These are phyloP conservation scores for Dendropsophus ebraccatus DNA, from an alignment of 2,113 vertebrate genomes.

Conservation along the genomic window DNA sequence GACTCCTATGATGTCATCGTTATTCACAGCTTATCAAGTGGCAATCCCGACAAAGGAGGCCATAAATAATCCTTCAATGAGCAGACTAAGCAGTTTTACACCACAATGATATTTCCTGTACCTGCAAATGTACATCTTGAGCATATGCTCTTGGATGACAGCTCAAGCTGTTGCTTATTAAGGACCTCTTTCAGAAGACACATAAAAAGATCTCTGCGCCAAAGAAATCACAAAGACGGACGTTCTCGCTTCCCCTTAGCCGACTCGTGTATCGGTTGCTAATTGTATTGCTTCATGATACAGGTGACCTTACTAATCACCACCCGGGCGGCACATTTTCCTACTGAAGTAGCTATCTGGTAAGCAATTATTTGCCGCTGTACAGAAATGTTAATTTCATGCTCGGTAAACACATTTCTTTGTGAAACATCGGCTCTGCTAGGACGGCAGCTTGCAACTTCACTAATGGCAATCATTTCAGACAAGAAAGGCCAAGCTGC, in stretches of 20 bases:
- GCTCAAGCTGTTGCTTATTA: conserved; percentile 37
- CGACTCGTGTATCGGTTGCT: conserved; percentile 23
- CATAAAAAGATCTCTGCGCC: conserved; percentile 14
- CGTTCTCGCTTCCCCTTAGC: not conserved
- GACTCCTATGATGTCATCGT: not conserved
- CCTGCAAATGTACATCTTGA: not conserved
- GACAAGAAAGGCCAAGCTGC: conserved; percentile 14
- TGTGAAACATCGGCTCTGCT: conserved; percentile 67
- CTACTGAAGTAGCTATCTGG: conserved; percentile 63
- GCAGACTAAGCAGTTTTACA: not conserved
- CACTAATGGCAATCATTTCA: conserved; percentile 66
- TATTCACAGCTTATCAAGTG: not conserved
- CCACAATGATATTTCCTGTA: not conserved
- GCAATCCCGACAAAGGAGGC: not conserved
- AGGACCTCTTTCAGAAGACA: not conserved
- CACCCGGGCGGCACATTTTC: conserved; percentile 67
- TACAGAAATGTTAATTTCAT: conserved; percentile 79
- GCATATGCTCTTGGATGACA: conserved; percentile 10
- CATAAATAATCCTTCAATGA: not conserved
- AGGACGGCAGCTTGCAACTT: conserved; percentile 68
- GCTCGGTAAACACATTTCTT: conserved; percentile 76
- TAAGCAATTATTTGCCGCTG: conserved; percentile 73
- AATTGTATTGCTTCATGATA: conserved; percentile 48
- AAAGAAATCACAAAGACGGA: not conserved
- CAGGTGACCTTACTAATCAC: conserved; percentile 70